Percentiles rank a stretch among this genome's conserved stretches.
Conservation (phyloP, 2,888 invertebrate genomes). For the Metacarcinus magister region DNA sequence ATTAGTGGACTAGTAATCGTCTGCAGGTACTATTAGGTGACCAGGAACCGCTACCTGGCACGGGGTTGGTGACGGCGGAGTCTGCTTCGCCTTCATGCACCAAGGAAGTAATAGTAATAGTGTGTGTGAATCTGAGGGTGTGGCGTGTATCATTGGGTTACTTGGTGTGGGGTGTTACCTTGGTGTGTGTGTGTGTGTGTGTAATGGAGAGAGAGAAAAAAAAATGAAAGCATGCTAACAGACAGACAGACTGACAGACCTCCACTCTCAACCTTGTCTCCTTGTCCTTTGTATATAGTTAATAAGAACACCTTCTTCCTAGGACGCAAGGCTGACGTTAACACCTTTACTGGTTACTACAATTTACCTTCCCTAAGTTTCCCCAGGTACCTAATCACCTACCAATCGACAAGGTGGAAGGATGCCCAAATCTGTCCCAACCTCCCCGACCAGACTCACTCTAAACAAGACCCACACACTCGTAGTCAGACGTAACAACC, state of each 20-base stretch:
- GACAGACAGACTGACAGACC: not conserved
- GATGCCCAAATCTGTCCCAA: not conserved
- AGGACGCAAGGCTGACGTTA: not conserved
- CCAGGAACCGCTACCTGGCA: slow-evolving; percentile 19
- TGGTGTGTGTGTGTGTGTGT: not conserved
- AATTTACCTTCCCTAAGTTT: not conserved
- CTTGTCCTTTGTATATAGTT: not conserved
- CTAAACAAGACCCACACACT: not conserved
- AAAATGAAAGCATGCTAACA: not conserved
- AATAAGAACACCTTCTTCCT: not conserved
- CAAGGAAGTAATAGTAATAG: not conserved
- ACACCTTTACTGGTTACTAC: not conserved
- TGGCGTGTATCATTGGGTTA: too few relatives aligned
- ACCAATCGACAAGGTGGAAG: not conserved
- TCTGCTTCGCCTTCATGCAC: not conserved
- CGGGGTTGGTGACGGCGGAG: not conserved
- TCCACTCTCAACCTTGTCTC: not conserved
- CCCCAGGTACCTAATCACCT: not conserved
- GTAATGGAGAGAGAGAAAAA: not conserved
- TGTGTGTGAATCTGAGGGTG: too few relatives aligned
- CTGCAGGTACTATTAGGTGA: slow-evolving; percentile 29
- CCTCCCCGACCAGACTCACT: not conserved
- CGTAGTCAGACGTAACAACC: not conserved
- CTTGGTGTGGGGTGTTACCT: too few relatives aligned
- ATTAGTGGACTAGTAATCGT: not conserved